Base-by-base conservation (phyloP, 2,888 invertebrate species). In the Agapostemon virescens region DNA sequence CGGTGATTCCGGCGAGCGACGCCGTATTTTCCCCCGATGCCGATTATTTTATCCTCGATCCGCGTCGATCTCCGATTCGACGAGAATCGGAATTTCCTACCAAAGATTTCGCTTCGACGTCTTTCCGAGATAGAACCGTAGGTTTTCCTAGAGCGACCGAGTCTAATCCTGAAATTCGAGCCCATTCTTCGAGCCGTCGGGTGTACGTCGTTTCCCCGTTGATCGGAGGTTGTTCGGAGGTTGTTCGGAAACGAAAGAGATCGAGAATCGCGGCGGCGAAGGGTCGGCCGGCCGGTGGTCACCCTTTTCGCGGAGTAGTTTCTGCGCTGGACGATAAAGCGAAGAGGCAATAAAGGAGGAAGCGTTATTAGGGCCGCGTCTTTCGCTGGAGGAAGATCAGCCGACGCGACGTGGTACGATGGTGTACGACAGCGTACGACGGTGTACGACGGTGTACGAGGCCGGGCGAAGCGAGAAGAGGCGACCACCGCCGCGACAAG, bases 351-450 rank as follows among this genome's bases (percentile, higher is more conserved):
- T 90, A 90, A 90, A 90, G 85, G 86, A 86, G 85, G 86, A 89
- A 90, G 88, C 87, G 86, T 90, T 89, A 90, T 90, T 89, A 90
- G 89, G 89, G 88, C 87, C 82, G 81, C 80, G 86, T 86, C 83
- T 85, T 89, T 87, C 84, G 81, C 76, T 77, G 81, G 79, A 45
- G 63, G 69, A 80, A 73, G 84, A 79, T 61, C 77, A 75, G 77
- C 70, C 81, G 79, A 78, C 78, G 61, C 79, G 76, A 38, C 45
- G 52, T 20, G 17, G 49, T 11, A 49, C 49, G 49, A 49, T n/a
- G 49, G 49, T 49, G 49, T 45, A 45, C 7, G 45, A 45, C 20
- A 6, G 45, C n/a, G 45, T 45, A 45, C 45, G 45, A 49, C 49
- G 45, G 45, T 45, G 49, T 49, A 49, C n/a, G n/a, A 49, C 49